Conservation (phyloP, 2,888 invertebrate species). For the Polylopha cassiicola region DNA sequence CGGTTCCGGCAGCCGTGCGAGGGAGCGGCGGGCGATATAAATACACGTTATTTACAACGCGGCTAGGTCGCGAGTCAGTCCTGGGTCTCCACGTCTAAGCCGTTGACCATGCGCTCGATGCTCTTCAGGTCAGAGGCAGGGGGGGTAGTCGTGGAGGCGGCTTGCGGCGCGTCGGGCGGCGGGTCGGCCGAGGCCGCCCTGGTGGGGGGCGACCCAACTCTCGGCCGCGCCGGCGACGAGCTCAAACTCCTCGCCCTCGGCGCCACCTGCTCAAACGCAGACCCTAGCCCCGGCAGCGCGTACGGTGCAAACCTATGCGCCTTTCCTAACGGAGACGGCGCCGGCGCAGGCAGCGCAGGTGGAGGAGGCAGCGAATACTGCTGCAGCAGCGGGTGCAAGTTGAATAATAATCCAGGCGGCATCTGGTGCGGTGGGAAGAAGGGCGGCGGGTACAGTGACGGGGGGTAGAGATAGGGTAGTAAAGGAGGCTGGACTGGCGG, state of each 20-base stretch:
- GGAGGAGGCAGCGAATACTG: slow-evolving; percentile 89
- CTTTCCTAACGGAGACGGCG: slow-evolving; percentile 81
- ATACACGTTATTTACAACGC: slow-evolving; percentile 71
- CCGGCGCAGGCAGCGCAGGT: slow-evolving; percentile 77
- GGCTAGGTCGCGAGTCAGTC: slow-evolving; percentile 57
- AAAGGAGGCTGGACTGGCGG: slow-evolving; percentile 95
- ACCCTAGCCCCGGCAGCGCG: slow-evolving; percentile 86
- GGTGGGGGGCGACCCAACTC: slow-evolving; percentile 59
- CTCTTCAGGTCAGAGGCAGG: slow-evolving; percentile 92
- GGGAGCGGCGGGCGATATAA: slow-evolving; percentile 45
- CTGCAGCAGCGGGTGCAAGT: slow-evolving; percentile 91
- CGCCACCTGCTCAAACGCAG: slow-evolving; percentile 93
- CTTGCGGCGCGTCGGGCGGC: slow-evolving; percentile 75
- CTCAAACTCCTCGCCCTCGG: slow-evolving; percentile 83
- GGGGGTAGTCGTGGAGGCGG: slow-evolving; percentile 70
- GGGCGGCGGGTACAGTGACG: slow-evolving; percentile 88
- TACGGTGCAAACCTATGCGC: slow-evolving; percentile 91
- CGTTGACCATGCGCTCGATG: slow-evolving; percentile 98
- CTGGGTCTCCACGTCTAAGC: slow-evolving; percentile 89
- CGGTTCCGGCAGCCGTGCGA: slow-evolving; percentile 1
- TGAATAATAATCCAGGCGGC: slow-evolving; percentile 90
- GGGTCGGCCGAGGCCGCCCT: slow-evolving; percentile 73
- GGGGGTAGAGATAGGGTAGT: slow-evolving; percentile 95
- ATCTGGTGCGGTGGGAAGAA: slow-evolving; percentile 86
- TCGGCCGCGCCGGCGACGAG: slow-evolving; percentile 73